Evolutionary conservation across 2,888 invertebrate genomes (phyloP).

Genomic region (Priocnemis perturbator): DNA sequence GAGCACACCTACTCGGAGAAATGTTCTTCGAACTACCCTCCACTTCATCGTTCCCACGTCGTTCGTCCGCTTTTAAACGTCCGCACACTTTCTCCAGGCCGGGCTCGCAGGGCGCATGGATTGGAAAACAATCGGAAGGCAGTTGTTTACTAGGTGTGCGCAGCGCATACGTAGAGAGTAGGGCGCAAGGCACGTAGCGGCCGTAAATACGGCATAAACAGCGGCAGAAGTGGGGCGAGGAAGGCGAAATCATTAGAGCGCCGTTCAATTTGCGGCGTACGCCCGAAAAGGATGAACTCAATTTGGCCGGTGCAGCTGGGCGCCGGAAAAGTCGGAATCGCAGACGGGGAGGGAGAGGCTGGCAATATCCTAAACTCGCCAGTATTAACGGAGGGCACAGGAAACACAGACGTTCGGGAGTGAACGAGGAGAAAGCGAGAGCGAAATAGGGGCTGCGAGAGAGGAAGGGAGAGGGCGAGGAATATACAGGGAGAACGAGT

Average conservation of each 20-base stretch:
- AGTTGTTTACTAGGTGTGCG: background rate
- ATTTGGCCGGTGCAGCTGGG: slow-evolving; percentile 32
- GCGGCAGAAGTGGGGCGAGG: slow-evolving; percentile 20
- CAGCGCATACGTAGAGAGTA: background rate
- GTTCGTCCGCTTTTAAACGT: too few species aligned
- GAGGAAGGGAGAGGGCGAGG: background rate
- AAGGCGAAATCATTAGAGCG: slow-evolving; percentile 52
- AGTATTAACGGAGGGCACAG: slow-evolving; percentile 1
- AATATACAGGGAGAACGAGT: background rate
- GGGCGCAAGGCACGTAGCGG: slow-evolving; percentile 38
- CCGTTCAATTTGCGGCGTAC: slow-evolving; percentile 51
- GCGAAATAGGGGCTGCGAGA: background rate
- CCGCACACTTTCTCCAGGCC: background rate
- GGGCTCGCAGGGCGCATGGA: background rate
- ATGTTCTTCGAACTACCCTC: too few species aligned
- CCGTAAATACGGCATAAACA: slow-evolving; percentile 53
- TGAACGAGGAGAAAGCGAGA: background rate
- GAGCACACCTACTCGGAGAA: too few species aligned
- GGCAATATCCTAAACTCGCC: slow-evolving; percentile 9
- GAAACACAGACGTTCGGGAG: background rate
- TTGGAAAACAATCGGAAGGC: background rate
- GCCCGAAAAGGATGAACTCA: slow-evolving; percentile 47
- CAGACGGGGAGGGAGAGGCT: background rate
- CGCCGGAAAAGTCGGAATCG: background rate
- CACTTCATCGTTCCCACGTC: too few species aligned